These are phyloP conservation scores for Euborellia annulipes DNA, from an alignment of 1,140 invertebrate species.

Conservation along the genomic window DNA sequence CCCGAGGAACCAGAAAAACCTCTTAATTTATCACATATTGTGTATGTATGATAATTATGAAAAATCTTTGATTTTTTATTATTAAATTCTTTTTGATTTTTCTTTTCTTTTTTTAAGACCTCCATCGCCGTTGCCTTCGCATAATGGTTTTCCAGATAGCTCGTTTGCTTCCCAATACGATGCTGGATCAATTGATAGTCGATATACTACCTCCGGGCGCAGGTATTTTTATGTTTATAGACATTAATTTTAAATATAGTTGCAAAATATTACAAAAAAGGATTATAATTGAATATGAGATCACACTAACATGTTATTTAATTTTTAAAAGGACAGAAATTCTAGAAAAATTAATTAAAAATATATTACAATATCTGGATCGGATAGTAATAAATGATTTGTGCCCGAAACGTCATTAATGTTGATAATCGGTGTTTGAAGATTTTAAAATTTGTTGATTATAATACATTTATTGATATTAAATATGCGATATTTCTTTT, in stretches of 20 bases:
- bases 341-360: too few relatives aligned
- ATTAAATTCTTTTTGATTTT: slow-evolving; percentile 1
- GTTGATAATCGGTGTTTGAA: too few relatives aligned
- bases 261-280: neutral
- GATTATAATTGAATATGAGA: too few relatives aligned
- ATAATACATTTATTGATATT: slow-evolving; percentile 6
- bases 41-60: slow-evolving; percentile 42
- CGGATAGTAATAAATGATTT: too few relatives aligned
- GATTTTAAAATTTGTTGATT: too few relatives aligned
- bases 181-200: slow-evolving; percentile 64
- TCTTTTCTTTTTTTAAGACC: slow-evolving; percentile 38
- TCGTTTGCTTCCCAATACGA: slow-evolving; percentile 46
- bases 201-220: slow-evolving; percentile 42
- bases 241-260: neutral
- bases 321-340: too few relatives aligned
- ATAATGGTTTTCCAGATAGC: slow-evolving; percentile 67
- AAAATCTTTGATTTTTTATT: slow-evolving; percentile 5
- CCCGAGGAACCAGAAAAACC: slow-evolving; percentile 87
- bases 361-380: too few relatives aligned
- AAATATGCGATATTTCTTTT: slow-evolving; percentile 7
- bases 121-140: slow-evolving; percentile 70
- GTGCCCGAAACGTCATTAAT: too few relatives aligned
- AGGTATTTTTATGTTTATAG: slow-evolving; percentile 25
- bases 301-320: too few relatives aligned
- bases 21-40: slow-evolving; percentile 87